Evolutionary conservation across 2,797 vertebrate genomes (phyloP), one percentile per base, ranked within the genome.

Genomic region (Enteromius anoplus): DNA sequence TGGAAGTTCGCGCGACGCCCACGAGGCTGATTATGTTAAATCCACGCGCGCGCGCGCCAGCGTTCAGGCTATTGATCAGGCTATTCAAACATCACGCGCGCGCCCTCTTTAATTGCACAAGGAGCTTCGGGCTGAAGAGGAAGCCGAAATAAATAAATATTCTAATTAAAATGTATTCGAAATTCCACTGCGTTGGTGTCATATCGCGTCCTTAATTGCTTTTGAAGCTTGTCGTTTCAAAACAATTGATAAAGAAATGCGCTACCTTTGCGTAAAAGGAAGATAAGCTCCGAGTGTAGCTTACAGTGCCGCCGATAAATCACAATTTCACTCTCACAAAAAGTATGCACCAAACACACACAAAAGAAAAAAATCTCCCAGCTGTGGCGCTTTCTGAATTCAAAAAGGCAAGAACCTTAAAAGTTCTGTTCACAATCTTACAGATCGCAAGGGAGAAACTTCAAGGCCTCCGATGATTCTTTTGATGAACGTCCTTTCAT

Each of bases 1-100:
- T 55, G 84, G 85, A 87, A 90, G 91, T 89, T 82, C 91, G 89
- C 88, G 85, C 84, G 88, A 87, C 78, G 89, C 92, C 92, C 90
- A 90, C 82, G 88, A 94, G 93, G 92, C 91, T 90, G 90, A 90
- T 92, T 89, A 93, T 88, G 92, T 91, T 90, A 93, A 87, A 93
- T 83, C 85, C 87, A 47, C 72, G 47, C 58, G 90, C 90, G 91
- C 91, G 90, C 91, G 84, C 68, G 17, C n/a, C 29, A 55, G 53
- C 40, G 60, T 83, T 86, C 77, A 15, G 86, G 84, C 87, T 80
- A 84, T 83, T 88, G 86, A 87, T 85, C 80, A 65, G 82, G 73
- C 92, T 92, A 92, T 92, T 89, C 92, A 92, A 93, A 90, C 89
- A 90, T 82, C 80, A 90, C 66, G 89, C 88, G 86, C 88, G 87